Base-by-base conservation (phyloP, 1,140 invertebrate species). In the Ditylenchus dipsaci region DNA sequence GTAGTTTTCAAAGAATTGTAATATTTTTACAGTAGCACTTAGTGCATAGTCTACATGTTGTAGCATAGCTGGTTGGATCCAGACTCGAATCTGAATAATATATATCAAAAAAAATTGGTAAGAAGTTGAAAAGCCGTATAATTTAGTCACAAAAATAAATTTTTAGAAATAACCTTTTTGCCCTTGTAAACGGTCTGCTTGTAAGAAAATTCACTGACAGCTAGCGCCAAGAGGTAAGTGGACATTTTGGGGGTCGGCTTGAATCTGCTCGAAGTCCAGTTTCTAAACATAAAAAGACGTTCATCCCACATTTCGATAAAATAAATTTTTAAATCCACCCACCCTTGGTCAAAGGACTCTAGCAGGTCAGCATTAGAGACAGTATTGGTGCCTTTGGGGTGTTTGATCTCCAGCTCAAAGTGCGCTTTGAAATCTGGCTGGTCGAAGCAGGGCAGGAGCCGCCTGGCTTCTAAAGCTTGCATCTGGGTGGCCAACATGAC, bases 1-100 rank as follows among this genome's bases (percentile, higher is more conserved):
- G 84, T 91, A 93, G 3, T 89, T 87, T 78, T 92, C 90, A 78
- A 90, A 91, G 83, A 88, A 91, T 74, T 91, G 88, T 84, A 93
- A 87, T n/a, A 90, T 87, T 76, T 88, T 87, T 3, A 88, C 87
- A 8, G 91, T 89, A 9, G 89, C 88, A 21, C 88, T 84, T 1
- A 93, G 84, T 1, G 91, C 90, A 79, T 91, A 92, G n/a, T 86
- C 84, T 0, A 90, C 89, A 78, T 91, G 89, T n/a, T 88, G 85
- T 23, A 91, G 85, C 77, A 90, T 88, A 71, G 90, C 88, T 42
- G 88, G 86, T 1, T 90, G 89, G 1, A 90, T 90, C 78, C 90
- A 91, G 53, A 93, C 89, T 0, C 88, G 88, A 11, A 91, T 75
- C 75, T 76, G 0, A 7, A 53, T 8, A 53, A 58, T 43, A 60